Evolutionary conservation across 2,888 invertebrate genomes (phyloP).

Genomic region (Idaea straminata): DNA sequence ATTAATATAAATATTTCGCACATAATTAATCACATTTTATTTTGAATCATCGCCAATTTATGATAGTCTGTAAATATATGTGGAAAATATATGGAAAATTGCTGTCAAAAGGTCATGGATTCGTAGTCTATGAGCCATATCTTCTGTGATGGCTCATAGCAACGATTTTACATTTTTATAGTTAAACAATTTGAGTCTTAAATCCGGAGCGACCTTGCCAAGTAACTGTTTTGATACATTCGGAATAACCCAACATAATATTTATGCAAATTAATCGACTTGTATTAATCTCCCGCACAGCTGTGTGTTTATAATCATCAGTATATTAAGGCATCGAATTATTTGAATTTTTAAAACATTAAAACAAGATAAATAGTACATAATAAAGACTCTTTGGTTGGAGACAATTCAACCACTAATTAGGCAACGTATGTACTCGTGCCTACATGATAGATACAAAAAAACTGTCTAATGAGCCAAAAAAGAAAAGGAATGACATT

Average conservation of each 20-base stretch:
- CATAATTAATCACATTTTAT: too few species aligned
- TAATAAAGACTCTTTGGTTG: background rate
- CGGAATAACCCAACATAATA: conserved; percentile 47
- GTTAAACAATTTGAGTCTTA: conserved; percentile 10
- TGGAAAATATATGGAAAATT: conserved; percentile 5
- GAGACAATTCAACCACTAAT: too few species aligned
- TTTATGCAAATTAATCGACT: conserved; percentile 44
- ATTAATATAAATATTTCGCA: too few species aligned
- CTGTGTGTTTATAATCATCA: conserved; percentile 42
- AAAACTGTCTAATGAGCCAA: too few species aligned
- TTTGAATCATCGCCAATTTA: background rate
- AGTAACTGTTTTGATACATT: conserved; percentile 53
- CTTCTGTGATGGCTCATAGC: conserved; percentile 11
- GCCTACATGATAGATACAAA: too few species aligned
- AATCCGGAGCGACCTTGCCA: conserved; percentile 49
- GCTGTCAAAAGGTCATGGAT: conserved; percentile 2
- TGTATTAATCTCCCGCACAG: conserved; percentile 41
- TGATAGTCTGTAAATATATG: background rate
- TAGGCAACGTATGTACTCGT: too few species aligned
- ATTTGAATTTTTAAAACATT: conserved; percentile 12
- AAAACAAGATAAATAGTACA: background rate
- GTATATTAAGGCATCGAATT: conserved; percentile 14
- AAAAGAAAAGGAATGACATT: too few species aligned
- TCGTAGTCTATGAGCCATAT: background rate
- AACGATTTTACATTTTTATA: conserved; percentile 13